Evolutionary conservation across 2,888 invertebrate species (phyloP).

Genomic region (Antheraea assamensis): DNA sequence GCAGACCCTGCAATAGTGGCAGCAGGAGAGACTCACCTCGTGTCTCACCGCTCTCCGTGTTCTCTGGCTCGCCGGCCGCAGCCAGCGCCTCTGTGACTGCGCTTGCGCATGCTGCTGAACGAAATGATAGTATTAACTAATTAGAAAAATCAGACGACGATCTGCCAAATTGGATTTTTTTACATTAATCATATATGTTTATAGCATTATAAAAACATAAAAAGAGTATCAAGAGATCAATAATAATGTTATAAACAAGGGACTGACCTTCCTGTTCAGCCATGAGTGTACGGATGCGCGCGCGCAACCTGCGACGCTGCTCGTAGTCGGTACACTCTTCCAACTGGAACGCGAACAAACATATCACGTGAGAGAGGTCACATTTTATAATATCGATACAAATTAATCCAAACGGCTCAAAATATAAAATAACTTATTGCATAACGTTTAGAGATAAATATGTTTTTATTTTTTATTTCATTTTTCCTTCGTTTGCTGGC

Average conservation of each 20-base stretch:
- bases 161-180: background rate
- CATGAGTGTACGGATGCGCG: slow-evolving; percentile 91
- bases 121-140: background rate
- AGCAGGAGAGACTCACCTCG: slow-evolving; percentile 90
- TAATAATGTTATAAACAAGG: background rate
- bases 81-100: slow-evolving; percentile 74
- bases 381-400: no score
- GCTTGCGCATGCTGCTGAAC: slow-evolving; percentile 66
- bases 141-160: background rate
- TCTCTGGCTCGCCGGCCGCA: slow-evolving; percentile 52
- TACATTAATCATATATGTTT: background rate
- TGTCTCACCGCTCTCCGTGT: slow-evolving; percentile 50
- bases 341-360: slow-evolving; percentile 81
- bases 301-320: slow-evolving; percentile 90
- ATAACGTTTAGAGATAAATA: background rate
- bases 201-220: no score
- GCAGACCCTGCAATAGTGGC: slow-evolving; percentile 85
- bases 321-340: slow-evolving; percentile 94
- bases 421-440: background rate
- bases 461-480: background rate
- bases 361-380: background rate
- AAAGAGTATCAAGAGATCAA: background rate
- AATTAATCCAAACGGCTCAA: no score
- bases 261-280: slow-evolving; percentile 91
- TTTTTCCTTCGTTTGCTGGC: background rate